Base-by-base conservation (phyloP, 1,140 invertebrate genomes). In the Diorhabda elongata region DNA sequence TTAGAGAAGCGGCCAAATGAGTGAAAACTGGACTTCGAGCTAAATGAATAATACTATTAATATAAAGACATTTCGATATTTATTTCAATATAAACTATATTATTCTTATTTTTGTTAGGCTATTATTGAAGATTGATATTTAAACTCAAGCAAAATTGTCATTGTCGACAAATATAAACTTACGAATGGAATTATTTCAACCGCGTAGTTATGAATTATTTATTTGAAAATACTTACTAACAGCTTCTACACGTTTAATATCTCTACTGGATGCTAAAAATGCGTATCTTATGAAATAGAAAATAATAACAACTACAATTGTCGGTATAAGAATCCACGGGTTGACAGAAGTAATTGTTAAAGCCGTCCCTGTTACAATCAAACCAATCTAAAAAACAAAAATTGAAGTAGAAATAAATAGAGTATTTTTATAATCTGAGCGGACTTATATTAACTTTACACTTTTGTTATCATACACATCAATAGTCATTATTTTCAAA, bases 211-310 rank as follows among this genome's bases (percentile, higher is more conserved):
- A 61, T 7, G 42, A 26, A 61, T 8, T 61, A 42, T 26, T 61
- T 43, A 42, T 7, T 42, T 61, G 6, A n/a, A 44, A 11, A 58
- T 71, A 81, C 86, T 88, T 83, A 94, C 92, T 87, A 59, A 89
- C 89, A 69, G 90, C 91, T 80, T 96, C 94, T 1, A 96, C 82
- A 69, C 93, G 85, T 79, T 96, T 96, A 2, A 96, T 82, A 77
- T 91, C 89, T 76, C 94, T 87, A 0, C 93, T 92, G 1, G 92
- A 92, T n/a, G 85, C 83, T 42, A 96, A 79, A 78, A 95, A 97
- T 76, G 93, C 86, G 69, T 83, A 85, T 66, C 92, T 77, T 44
- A 94, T 82, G 41, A 88, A 79, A 59, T 87, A 78, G 78, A 94
- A 94, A 3, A 76, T 73, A 3, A 61, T 59, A 8, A 85, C 79